These are phyloP conservation scores for Picus viridis DNA, from an alignment of 2,797 vertebrate genomes.

Conservation along the genomic window DNA sequence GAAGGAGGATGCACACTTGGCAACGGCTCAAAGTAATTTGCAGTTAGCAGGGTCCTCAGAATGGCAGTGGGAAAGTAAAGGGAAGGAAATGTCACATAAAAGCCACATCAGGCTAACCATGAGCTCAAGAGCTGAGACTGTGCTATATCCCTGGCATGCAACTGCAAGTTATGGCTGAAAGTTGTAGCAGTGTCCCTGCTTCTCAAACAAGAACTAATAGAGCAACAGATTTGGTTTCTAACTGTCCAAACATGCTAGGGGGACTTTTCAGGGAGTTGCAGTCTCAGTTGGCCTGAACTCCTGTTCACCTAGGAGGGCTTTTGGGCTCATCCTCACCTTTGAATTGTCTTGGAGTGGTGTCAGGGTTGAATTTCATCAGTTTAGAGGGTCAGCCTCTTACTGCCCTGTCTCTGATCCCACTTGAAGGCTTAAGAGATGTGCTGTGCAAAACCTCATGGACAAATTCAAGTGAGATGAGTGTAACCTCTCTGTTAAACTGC, in stretches of 20 bases:
- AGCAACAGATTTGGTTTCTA: not conserved
- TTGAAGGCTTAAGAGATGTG: not conserved
- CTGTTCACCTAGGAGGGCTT: not conserved
- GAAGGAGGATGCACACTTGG: not conserved
- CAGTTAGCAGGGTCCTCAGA: not conserved
- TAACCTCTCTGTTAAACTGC: conserved; percentile 49
- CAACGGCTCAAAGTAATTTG: not conserved
- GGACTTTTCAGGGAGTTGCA: not conserved
- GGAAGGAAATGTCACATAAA: not conserved
- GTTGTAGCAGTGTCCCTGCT: not conserved
- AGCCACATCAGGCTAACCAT: not conserved
- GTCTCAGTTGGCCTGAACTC: not conserved
- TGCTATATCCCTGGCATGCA: not conserved
- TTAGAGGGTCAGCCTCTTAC: not conserved
- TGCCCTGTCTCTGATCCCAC: not conserved
- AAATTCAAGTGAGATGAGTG: conserved; percentile 41
- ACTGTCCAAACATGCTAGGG: not conserved
- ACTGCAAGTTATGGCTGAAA: not conserved
- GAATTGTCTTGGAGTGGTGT: not conserved
- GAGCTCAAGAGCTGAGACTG: not conserved
- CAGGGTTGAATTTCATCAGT: not conserved
- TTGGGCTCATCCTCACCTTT: not conserved
- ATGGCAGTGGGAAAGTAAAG: not conserved
- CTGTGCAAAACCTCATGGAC: not conserved
- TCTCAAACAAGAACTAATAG: not conserved